Percentiles rank a stretch among this genome's conserved stretches.
Evolutionary conservation across 2,888 invertebrate species (phyloP).

Genomic region (Drosophila cognata): DNA sequence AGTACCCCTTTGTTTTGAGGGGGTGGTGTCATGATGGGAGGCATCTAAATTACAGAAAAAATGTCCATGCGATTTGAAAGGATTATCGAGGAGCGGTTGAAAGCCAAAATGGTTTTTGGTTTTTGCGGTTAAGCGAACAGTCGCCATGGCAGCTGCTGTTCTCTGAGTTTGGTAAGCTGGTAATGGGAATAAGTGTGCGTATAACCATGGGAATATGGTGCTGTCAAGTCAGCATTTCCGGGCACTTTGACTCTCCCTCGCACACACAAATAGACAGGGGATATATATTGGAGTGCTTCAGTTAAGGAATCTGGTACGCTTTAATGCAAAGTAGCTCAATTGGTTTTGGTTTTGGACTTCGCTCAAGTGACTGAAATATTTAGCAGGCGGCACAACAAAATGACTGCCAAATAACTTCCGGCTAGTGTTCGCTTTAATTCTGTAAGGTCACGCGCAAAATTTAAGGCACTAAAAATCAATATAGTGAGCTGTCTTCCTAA

Average conservation of each 20-base stretch:
- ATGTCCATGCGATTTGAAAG: constrained; percentile 65
- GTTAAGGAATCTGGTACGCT: constrained; percentile 18
- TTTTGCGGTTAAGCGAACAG: constrained; percentile 48
- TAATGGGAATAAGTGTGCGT: not conserved
- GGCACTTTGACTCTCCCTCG: constrained; percentile 27
- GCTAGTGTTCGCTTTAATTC: constrained; percentile 38
- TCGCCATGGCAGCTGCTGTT: constrained; percentile 35
- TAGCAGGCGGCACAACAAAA: constrained; percentile 49
- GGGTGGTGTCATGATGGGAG: not conserved
- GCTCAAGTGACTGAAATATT: constrained; percentile 23
- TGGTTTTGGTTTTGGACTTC: constrained; percentile 28
- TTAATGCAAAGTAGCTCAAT: constrained; percentile 58
- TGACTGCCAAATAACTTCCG: constrained; percentile 75
- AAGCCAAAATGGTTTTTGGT: constrained; percentile 54
- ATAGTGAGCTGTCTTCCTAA: not conserved
- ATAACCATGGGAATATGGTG: constrained; percentile 26
- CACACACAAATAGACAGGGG: constrained; percentile 11
- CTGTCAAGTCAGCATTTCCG: constrained; percentile 66
- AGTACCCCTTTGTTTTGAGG: not conserved
- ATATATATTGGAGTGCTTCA: constrained; percentile 19
- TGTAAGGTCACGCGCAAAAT: constrained; percentile 50
- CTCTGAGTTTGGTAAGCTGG: constrained; percentile 1
- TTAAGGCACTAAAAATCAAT: constrained; percentile 23
- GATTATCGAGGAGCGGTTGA: constrained; percentile 60
- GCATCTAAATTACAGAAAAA: constrained; percentile 6